These are phyloP conservation scores for Rhyacichthys aspro DNA, from an alignment of 2,797 vertebrate species.

Conservation along the genomic window DNA sequence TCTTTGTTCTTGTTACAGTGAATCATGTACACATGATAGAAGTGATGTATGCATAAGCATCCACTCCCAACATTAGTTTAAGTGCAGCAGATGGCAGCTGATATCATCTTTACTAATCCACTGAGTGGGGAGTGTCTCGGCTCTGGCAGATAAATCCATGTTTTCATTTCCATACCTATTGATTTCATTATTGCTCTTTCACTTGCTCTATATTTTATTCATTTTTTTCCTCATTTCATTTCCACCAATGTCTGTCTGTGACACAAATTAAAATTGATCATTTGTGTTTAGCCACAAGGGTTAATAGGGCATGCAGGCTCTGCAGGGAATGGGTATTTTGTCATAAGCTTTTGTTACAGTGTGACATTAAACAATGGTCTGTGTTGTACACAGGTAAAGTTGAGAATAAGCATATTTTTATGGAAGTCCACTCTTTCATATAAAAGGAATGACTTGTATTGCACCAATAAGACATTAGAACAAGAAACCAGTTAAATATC, in stretches of 20 bases:
- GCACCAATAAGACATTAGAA: neutral
- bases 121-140: conserved; percentile 53
- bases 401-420: too few relatives aligned
- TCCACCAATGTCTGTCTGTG: conserved; percentile 23
- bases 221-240: conserved; percentile 28
- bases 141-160: conserved; percentile 56
- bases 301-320: conserved; percentile 51
- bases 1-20: conserved; percentile 1
- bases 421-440: neutral
- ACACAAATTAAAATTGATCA: conserved; percentile 57
- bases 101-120: conserved; percentile 66
- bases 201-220: conserved; percentile 17
- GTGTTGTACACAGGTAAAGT: conserved; percentile 15
- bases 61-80: conserved; percentile 22
- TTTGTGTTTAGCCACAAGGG: conserved; percentile 53
- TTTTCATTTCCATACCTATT: conserved; percentile 66
- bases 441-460: too few relatives aligned
- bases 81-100: conserved; percentile 41
- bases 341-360: conserved; percentile 53
- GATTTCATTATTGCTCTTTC: conserved; percentile 48
- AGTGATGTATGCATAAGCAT: conserved; percentile 23
- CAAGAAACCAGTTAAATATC: neutral
- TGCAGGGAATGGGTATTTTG: conserved; percentile 22
- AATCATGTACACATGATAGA: conserved; percentile 11
- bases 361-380: conserved; percentile 46